Evolutionary conservation across 2,888 invertebrate genomes (phyloP), one percentile per base, ranked within the genome.

Genomic region (Kuschelorhynchus macadamiae): DNA sequence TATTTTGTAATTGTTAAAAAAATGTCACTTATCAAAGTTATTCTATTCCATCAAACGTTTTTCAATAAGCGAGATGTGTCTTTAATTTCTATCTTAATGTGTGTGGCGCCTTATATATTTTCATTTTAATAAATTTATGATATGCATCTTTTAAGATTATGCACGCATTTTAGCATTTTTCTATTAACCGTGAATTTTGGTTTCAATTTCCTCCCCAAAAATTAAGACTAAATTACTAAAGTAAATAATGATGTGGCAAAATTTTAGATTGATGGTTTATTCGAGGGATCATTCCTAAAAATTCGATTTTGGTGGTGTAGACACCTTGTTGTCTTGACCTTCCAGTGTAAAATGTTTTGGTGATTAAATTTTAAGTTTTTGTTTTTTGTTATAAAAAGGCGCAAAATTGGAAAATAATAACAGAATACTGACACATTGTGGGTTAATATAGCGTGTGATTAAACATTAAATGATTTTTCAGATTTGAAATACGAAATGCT

Each of bases 211-310:
- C 67, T 49, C 64, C 65, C 61, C 56, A 59, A 63, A 63, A 63
- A 62, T 67, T 61, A 47, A 60, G 64, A 57, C 57, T 62, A 64
- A 55, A 61, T 69, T 64, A 53, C 60, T 65, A 69, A 69, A 65
- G 33, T 56, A 53, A 69, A 69, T 60, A 60, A 32, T 67, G 66
- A 67, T 33, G 4, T 14, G 47, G 60, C 66, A 67, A 61, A 55
- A 49, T 18, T 33, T 17, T 12, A 47, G 47, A 63, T 55, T 44
- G 52, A 63, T 63, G 39, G 47, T 41, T 12, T 39, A 7, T 11
- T 12, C 17, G 17, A n/a, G 36, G 18, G 21, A 9, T 18, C 49
- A 25, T 49, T 49, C n/a, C 16, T 25, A 52, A 32, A 52, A 30
- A 20, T 33, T 36, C 16, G 32, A 33, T 30, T 25, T 1, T 33